These are phyloP conservation scores for Oceanites oceanicus DNA, from an alignment of 2,113 vertebrate species.

Conservation along the genomic window DNA sequence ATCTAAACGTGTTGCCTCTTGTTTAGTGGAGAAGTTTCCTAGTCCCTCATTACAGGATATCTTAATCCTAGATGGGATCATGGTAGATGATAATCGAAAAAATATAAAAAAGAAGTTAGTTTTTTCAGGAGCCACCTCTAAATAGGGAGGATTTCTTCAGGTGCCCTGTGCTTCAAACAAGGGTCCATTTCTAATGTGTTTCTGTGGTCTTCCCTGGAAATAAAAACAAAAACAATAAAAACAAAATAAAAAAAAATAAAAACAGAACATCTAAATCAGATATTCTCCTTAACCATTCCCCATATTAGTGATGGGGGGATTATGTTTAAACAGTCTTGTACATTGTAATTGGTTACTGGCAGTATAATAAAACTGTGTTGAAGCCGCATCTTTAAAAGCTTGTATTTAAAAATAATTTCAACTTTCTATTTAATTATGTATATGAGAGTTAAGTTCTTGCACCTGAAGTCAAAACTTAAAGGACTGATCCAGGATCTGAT, in stretches of 20 bases:
- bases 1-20: background rate
- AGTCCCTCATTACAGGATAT: background rate
- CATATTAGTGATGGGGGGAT: fast-evolving
- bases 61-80: background rate
- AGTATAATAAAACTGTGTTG: background rate
- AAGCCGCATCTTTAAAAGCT: background rate
- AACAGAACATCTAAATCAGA: background rate
- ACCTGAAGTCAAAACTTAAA: background rate
- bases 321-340: background rate
- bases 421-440: background rate
- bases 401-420: background rate
- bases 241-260: no score
- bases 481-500: background rate
- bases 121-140: background rate
- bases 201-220: background rate
- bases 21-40: background rate
- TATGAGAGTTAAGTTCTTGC: background rate
- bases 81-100: background rate
- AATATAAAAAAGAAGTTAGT: background rate
- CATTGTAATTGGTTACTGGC: background rate
- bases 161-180: background rate
- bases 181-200: background rate
- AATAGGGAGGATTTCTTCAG: background rate
- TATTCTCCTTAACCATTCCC: background rate
- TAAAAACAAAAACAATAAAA: background rate